Percentiles rank a stretch among this genome's conserved stretches.
These are phyloP conservation scores for Alectoris magna DNA, from an alignment of 2,797 vertebrate genomes.

Conservation along the genomic window DNA sequence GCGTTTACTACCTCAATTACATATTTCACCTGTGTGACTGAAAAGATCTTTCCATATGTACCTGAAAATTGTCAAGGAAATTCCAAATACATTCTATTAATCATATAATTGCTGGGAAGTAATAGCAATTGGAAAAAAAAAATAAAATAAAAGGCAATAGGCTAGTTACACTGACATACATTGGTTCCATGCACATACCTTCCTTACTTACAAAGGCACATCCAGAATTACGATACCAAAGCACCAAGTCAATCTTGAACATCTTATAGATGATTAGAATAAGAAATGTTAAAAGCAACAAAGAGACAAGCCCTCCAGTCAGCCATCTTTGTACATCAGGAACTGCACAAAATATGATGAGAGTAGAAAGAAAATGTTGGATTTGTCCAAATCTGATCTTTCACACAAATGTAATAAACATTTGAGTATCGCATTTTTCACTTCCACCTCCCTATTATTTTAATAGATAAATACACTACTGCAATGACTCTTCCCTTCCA, in stretches of 20 bases:
- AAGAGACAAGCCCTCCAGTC: constrained; percentile 68
- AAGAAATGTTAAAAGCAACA: constrained; percentile 74
- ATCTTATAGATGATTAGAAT: constrained; percentile 78
- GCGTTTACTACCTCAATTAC: not conserved
- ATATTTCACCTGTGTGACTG: not conserved
- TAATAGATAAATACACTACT: not conserved
- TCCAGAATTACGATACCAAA: constrained; percentile 84
- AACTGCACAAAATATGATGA: constrained; percentile 72
- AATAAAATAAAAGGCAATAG: not conserved
- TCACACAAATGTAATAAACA: not conserved
- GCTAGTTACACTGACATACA: not conserved
- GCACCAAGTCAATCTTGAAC: constrained; percentile 90
- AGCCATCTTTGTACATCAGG: constrained; percentile 72
- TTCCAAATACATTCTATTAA: not conserved
- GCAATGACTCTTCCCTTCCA: not conserved
- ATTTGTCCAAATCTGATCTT: not conserved
- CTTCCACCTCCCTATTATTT: not conserved
- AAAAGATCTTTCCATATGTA: not conserved
- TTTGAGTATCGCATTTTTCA: not conserved
- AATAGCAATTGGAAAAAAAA: not conserved
- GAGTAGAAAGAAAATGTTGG: not conserved
- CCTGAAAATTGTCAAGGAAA: not conserved
- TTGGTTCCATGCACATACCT: constrained; percentile 78
- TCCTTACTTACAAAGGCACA: constrained; percentile 72
- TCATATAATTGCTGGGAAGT: not conserved